Evolutionary conservation across 2,113 vertebrate species (phyloP).

Genomic region (Pluvianellus socialis): DNA sequence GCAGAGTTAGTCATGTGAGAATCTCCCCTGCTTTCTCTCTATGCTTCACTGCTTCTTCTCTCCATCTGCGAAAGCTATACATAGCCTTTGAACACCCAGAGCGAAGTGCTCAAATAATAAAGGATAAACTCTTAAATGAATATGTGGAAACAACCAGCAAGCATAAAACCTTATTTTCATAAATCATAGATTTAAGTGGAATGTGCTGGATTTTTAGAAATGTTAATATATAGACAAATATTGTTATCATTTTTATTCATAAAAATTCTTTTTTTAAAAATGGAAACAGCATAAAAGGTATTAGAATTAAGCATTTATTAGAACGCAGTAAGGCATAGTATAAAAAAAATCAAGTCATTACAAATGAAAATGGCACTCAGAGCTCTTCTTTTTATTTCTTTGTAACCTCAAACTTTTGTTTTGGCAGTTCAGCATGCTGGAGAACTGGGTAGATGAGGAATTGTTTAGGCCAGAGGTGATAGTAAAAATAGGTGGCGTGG

Average conservation of each 20-base stretch:
- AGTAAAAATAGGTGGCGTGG: background rate
- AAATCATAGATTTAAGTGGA: background rate
- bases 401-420: background rate
- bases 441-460: background rate
- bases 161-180: background rate
- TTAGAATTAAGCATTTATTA: background rate
- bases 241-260: rapidly evolving
- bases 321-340: background rate
- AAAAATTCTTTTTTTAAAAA: background rate
- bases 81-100: background rate
- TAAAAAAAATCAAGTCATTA: background rate
- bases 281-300: background rate
- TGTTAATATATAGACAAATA: background rate
- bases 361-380: background rate
- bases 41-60: constrained; percentile 35
- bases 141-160: background rate
- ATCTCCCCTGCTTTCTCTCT: constrained; percentile 5
- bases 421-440: background rate
- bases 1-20: constrained; percentile 50
- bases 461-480: background rate
- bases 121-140: background rate
- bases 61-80: background rate
- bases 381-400: background rate
- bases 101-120: background rate
- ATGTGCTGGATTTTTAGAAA: background rate